phyloP scores from a whole-genome alignment of 2,888 invertebrate genomes.

The Gnatocerus cornutus region DNA sequence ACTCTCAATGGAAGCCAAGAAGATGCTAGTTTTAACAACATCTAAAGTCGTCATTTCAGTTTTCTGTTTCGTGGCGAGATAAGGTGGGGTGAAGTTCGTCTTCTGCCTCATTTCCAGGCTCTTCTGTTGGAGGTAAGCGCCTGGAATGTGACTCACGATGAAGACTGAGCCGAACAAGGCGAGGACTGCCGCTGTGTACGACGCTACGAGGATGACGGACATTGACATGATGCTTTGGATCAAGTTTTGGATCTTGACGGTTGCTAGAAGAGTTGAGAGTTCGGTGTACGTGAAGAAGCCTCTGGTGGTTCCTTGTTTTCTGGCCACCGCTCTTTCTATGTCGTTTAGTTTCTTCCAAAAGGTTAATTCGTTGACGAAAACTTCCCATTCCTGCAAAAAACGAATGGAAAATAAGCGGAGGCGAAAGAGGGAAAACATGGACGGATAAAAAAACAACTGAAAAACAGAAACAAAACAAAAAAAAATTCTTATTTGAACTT shows the following conservation, averaged over 20 bases:
- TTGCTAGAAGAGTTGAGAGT: constrained; percentile 75
- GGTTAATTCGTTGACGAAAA: constrained; percentile 83
- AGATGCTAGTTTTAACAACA: constrained; percentile 66
- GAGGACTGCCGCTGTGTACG: constrained; percentile 76
- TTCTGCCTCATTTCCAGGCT: constrained; percentile 39
- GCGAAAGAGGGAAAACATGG: too few relatives aligned
- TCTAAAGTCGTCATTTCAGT: constrained; percentile 61
- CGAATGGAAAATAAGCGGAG: too few relatives aligned
- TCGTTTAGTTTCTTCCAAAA: constrained; percentile 83
- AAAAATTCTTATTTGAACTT: too few relatives aligned
- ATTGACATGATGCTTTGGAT: constrained; percentile 73
- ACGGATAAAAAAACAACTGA: too few relatives aligned
- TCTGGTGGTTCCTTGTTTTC: constrained; percentile 80
- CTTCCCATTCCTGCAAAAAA: constrained; percentile 85
- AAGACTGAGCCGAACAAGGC: constrained; percentile 77
- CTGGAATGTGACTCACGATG: constrained; percentile 73
- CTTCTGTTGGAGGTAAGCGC: constrained; percentile 67
- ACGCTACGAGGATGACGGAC: constrained; percentile 75
- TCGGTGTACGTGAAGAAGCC: constrained; percentile 91
- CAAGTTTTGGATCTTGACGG: constrained; percentile 71
- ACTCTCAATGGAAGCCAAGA: constrained; percentile 66
- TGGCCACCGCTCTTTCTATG: constrained; percentile 83
- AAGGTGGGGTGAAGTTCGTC: background rate
- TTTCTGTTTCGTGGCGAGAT: background rate
- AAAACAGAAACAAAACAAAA: too few relatives aligned